phyloP scores from a whole-genome alignment of 2,888 invertebrate species.

The Harpalus rubripes region DNA sequence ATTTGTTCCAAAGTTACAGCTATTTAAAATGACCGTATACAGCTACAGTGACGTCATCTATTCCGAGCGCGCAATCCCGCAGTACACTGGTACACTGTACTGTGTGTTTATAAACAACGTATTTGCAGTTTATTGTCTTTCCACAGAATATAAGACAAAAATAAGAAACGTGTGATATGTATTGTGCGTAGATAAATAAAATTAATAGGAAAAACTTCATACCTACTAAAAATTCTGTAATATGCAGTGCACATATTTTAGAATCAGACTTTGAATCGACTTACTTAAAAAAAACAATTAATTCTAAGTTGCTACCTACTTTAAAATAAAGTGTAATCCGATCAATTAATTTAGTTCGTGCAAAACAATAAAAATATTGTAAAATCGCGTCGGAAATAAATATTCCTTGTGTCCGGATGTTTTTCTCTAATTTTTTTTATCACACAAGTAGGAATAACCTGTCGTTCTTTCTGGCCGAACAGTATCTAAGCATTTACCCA shows the following conservation, averaged over 20 bases:
- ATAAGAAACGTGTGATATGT: neutral
- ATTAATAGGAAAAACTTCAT: neutral
- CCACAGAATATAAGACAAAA: neutral
- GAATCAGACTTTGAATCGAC: neutral
- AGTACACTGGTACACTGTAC: too few species aligned
- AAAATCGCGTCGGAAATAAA: neutral
- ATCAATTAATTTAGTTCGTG: neutral
- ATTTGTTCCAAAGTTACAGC: too few species aligned
- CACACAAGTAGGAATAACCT: too few species aligned
- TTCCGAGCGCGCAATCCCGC: too few species aligned
- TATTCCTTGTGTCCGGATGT: too few species aligned
- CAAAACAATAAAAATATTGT: neutral
- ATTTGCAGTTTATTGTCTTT: neutral
- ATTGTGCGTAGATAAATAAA: too few species aligned
- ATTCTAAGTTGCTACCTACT: neutral
- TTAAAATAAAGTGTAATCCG: neutral
- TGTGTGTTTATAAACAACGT: too few species aligned
- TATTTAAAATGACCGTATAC: too few species aligned
- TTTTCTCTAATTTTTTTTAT: too few species aligned
- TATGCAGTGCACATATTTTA: neutral
- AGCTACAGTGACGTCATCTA: too few species aligned
- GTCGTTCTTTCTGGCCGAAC: too few species aligned
- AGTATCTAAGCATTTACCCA: too few species aligned
- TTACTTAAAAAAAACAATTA: neutral
- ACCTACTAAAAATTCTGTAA: neutral